A percentile compares a stretch with the other conserved stretches of the same genome.
phyloP scores from a whole-genome alignment of 1,140 invertebrate genomes.

The Homalodisca vitripennis region DNA sequence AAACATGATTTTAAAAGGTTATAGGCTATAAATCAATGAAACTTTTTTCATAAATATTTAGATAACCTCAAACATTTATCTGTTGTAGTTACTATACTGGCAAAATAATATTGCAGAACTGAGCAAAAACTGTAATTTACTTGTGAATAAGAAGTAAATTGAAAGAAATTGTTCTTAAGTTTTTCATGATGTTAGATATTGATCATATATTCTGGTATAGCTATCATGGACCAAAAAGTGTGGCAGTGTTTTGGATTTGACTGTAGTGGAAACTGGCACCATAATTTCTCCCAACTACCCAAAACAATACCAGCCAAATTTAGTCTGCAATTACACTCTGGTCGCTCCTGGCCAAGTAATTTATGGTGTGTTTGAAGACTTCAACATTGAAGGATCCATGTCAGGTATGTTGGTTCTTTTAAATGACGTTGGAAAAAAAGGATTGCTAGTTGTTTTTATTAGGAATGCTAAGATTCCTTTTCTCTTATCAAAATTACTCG shows the following conservation, averaged over 20 bases:
- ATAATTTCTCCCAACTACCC: constrained; percentile 77
- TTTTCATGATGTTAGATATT: background rate
- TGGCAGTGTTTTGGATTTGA: constrained; percentile 71
- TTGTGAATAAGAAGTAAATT: background rate
- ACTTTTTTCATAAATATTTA: no score
- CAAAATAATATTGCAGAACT: no score
- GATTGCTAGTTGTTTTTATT: no score
- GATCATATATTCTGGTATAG: no score
- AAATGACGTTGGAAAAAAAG: no score
- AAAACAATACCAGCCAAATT: constrained; percentile 55
- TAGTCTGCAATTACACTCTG: constrained; percentile 71
- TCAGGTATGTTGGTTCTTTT: no score
- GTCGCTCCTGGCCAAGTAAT: constrained; percentile 48
- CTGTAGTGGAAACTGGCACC: constrained; percentile 53
- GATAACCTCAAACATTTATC: no score
- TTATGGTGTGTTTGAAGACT: constrained; percentile 55
- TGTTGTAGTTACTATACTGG: no score
- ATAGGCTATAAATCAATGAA: background rate
- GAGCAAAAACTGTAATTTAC: no score
- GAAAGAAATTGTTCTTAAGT: background rate
- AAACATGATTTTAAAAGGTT: background rate
- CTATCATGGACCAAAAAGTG: constrained; percentile 53
- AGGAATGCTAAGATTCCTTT: background rate
- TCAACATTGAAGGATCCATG: constrained; percentile 51
- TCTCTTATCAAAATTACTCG: background rate